phyloP scores from a whole-genome alignment of 2,888 invertebrate species.

The Aphelenchoides bicaudatus region DNA sequence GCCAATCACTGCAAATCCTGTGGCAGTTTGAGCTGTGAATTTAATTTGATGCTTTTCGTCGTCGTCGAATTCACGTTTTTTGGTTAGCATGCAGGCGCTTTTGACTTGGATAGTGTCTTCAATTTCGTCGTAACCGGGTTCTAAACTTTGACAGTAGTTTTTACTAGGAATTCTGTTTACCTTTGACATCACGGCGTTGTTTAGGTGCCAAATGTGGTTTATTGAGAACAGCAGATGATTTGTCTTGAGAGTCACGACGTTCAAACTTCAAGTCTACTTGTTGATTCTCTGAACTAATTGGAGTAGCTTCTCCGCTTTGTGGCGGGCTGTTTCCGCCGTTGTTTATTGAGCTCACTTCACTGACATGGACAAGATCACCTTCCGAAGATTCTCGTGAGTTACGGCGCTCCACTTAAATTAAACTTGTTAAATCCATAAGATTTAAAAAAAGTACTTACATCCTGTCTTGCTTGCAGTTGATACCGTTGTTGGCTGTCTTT shows the following conservation, averaged over 20 bases:
- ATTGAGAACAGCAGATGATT: background rate
- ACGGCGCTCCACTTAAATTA: background rate
- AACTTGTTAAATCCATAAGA: no score
- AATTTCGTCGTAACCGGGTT: constrained; percentile 1
- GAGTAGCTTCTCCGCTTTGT: background rate
- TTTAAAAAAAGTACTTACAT: no score
- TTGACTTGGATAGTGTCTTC: background rate
- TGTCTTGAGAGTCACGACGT: background rate
- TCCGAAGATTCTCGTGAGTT: constrained; percentile 10
- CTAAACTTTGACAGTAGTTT: no score
- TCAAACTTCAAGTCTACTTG: constrained; percentile 2
- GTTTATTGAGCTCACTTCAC: background rate
- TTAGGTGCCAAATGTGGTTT: background rate
- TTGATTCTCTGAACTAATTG: background rate
- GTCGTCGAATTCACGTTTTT: background rate
- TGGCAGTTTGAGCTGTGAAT: background rate
- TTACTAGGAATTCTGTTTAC: no score
- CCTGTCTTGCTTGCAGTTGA: no score
- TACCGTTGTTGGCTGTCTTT: no score
- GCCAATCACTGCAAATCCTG: background rate
- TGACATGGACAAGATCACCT: background rate
- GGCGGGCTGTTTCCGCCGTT: background rate
- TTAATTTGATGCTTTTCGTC: background rate
- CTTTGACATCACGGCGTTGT: constrained; percentile 3
- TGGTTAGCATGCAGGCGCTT: background rate